These are phyloP conservation scores for Theristicus caerulescens DNA, from an alignment of 2,113 vertebrate species.

Conservation along the genomic window DNA sequence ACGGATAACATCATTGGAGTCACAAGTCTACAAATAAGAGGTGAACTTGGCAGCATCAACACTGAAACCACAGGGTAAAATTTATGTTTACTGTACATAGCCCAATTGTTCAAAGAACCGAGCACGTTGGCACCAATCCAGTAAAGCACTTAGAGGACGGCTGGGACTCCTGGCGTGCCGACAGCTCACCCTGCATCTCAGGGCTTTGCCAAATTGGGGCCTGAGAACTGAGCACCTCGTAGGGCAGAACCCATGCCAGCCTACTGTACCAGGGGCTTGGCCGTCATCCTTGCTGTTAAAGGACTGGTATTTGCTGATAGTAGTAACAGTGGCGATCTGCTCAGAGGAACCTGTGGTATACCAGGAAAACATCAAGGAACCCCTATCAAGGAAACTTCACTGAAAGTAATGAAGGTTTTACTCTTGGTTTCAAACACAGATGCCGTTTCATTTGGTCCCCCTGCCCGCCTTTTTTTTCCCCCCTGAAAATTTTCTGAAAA, in stretches of 20 bases:
- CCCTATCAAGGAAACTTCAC: background rate
- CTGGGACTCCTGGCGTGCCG: background rate
- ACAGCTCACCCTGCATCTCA: background rate
- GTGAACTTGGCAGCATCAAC: background rate
- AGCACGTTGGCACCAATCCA: background rate
- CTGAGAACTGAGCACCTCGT: background rate
- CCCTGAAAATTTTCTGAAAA: background rate
- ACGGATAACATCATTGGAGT: background rate
- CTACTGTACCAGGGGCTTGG: background rate
- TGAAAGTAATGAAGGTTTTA: background rate
- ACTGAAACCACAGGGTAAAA: background rate
- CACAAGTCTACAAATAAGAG: background rate
- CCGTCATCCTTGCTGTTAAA: background rate
- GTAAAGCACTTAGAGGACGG: background rate
- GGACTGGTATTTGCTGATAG: fast-evolving
- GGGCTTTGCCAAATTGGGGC: background rate
- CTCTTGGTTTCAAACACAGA: background rate
- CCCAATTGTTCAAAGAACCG: background rate
- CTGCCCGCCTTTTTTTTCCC: fast-evolving
- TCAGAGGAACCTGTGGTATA: background rate
- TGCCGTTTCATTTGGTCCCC: fast-evolving
- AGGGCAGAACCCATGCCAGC: background rate
- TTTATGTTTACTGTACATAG: background rate
- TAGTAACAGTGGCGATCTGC: background rate
- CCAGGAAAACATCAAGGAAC: background rate